phyloP scores from a whole-genome alignment of 2,113 vertebrate species.

The Poecilia latipinna region DNA sequence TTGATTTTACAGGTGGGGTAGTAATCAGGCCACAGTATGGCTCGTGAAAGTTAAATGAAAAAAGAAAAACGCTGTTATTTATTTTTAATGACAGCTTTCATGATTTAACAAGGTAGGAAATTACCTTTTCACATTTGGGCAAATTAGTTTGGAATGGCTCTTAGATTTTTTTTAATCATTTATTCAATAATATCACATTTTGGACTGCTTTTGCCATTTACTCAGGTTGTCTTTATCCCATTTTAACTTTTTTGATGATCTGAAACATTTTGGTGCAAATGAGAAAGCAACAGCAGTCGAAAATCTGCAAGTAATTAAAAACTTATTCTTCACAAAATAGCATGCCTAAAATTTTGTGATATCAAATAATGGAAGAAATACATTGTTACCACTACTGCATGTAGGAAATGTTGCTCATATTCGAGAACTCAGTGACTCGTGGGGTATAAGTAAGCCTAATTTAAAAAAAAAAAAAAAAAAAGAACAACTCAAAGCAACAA shows the following conservation, averaged over 20 bases:
- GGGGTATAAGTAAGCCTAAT: slow-evolving; percentile 70
- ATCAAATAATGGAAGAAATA: background rate
- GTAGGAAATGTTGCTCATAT: slow-evolving; percentile 16
- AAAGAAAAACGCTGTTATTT: background rate
- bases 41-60: background rate
- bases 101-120: too few relatives aligned
- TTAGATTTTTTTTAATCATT: too few relatives aligned
- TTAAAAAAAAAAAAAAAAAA: slow-evolving; percentile 55
- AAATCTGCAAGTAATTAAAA: too few relatives aligned
- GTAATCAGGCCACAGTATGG: background rate
- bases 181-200: too few relatives aligned
- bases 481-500: slow-evolving; percentile 57
- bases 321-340: background rate
- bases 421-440: slow-evolving; percentile 37
- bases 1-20: background rate
- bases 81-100: too few relatives aligned
- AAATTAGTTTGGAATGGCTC: too few relatives aligned
- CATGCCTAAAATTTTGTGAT: background rate
- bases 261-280: too few relatives aligned
- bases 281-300: background rate
- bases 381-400: background rate
- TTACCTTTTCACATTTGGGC: too few relatives aligned
- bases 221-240: too few relatives aligned
- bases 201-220: too few relatives aligned
- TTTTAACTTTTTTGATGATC: too few relatives aligned